phyloP scores from a whole-genome alignment of 2,797 vertebrate species.

The Pyrocephalus nanus region DNA sequence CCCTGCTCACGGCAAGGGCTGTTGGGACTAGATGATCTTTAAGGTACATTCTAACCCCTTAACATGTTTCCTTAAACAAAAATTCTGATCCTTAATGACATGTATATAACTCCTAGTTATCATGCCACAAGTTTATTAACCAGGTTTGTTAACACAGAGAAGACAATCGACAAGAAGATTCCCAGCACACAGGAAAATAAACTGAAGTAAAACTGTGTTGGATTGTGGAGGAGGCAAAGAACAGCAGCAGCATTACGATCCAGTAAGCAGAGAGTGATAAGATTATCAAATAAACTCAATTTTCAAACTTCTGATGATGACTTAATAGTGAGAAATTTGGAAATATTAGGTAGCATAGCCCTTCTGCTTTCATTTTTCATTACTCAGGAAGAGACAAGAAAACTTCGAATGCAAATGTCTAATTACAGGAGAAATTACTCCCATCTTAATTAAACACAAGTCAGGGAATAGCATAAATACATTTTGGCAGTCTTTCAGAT shows the following conservation, averaged over 20 bases:
- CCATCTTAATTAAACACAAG: slow-evolving; percentile 8
- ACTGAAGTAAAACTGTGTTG: neutral
- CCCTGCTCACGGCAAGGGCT: neutral
- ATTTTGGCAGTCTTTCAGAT: neutral
- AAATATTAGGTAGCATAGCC: neutral
- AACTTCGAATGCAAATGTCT: neutral
- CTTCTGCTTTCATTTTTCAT: neutral
- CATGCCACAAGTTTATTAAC: neutral
- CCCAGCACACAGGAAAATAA: neutral
- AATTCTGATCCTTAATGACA: neutral
- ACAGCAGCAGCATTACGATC: neutral
- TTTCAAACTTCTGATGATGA: neutral
- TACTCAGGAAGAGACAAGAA: neutral
- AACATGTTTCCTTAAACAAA: neutral
- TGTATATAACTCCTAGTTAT: neutral
- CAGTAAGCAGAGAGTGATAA: neutral
- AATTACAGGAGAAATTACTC: neutral
- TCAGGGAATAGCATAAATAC: neutral
- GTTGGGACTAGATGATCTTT: neutral
- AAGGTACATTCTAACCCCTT: neutral
- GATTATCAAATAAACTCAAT: neutral
- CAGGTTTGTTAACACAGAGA: neutral
- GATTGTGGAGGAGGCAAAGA: neutral
- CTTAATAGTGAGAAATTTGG: neutral
- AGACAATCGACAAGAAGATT: neutral